phyloP scores from a whole-genome alignment of 1,140 invertebrate genomes.

The Anagrus nilaparvatae region DNA sequence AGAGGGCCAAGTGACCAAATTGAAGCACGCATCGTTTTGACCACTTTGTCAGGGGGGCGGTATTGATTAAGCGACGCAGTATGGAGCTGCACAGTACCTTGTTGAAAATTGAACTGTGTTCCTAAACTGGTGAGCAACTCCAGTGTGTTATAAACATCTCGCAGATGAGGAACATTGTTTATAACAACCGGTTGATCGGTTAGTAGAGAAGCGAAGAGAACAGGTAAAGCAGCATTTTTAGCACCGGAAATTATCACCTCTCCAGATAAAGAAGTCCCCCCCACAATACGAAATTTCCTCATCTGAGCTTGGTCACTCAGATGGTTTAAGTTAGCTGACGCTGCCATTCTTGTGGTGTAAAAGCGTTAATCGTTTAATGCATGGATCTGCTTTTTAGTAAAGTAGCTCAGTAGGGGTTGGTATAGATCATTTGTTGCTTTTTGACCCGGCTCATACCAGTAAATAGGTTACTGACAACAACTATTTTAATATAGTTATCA shows the following conservation, averaged over 20 bases:
- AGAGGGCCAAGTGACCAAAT: slow-evolving; percentile 19
- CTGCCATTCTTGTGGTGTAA: too few relatives aligned
- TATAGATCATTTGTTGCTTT: too few relatives aligned
- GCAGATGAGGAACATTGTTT: slow-evolving; percentile 11
- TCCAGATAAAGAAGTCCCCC: too few relatives aligned
- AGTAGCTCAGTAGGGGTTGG: too few relatives aligned
- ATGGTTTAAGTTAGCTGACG: too few relatives aligned
- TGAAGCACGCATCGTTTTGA: slow-evolving; percentile 9
- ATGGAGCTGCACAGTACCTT: slow-evolving; percentile 9
- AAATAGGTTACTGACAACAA: too few relatives aligned
- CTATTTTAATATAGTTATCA: too few relatives aligned
- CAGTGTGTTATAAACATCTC: slow-evolving; percentile 9
- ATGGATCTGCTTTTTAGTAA: too few relatives aligned
- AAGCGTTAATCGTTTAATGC: too few relatives aligned
- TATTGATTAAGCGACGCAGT: slow-evolving; percentile 7
- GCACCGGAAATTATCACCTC: slow-evolving; percentile 12
- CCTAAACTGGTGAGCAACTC: slow-evolving; percentile 10
- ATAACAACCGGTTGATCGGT: slow-evolving; percentile 8
- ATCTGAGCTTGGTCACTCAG: too few relatives aligned
- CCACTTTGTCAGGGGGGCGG: slow-evolving; percentile 5
- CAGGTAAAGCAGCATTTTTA: slow-evolving; percentile 12
- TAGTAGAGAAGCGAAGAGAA: slow-evolving; percentile 9
- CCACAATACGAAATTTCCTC: too few relatives aligned
- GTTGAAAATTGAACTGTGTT: slow-evolving; percentile 10
- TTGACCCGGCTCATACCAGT: too few relatives aligned